Conservation (phyloP, 2,888 invertebrate genomes). For the Scaeva pyrastri region DNA sequence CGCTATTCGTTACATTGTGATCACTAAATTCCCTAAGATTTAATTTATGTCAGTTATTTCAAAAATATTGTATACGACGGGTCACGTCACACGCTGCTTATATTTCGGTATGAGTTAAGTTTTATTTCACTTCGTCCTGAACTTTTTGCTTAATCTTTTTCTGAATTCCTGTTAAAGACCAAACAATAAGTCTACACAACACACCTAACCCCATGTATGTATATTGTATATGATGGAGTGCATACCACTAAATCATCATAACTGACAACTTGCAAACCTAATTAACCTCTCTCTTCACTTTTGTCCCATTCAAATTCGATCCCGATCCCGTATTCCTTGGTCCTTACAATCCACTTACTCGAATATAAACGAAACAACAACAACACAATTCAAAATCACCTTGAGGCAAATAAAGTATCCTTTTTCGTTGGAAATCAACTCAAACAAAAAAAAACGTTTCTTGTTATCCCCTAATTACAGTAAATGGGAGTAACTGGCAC, state of each 20-base stretch:
- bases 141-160: too few relatives aligned
- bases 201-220: too few relatives aligned
- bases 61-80: too few relatives aligned
- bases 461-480: conserved; percentile 71
- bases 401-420: conserved; percentile 10
- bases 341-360: background rate
- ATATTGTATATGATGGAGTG: background rate
- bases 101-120: too few relatives aligned
- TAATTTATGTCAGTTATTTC: too few relatives aligned
- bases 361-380: background rate
- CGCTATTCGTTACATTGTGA: too few relatives aligned
- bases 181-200: too few relatives aligned
- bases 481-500: conserved; percentile 64
- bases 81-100: too few relatives aligned
- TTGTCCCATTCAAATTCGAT: background rate
- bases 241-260: background rate
- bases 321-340: background rate
- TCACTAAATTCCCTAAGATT: too few relatives aligned
- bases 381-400: conserved; percentile 22
- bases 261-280: background rate
- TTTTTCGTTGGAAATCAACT: conserved; percentile 2
- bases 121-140: too few relatives aligned
- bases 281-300: background rate
- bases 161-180: too few relatives aligned
- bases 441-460: too few relatives aligned